Evolutionary conservation across 1,140 invertebrate genomes (phyloP).

Genomic region (Drosophila ananassae): DNA sequence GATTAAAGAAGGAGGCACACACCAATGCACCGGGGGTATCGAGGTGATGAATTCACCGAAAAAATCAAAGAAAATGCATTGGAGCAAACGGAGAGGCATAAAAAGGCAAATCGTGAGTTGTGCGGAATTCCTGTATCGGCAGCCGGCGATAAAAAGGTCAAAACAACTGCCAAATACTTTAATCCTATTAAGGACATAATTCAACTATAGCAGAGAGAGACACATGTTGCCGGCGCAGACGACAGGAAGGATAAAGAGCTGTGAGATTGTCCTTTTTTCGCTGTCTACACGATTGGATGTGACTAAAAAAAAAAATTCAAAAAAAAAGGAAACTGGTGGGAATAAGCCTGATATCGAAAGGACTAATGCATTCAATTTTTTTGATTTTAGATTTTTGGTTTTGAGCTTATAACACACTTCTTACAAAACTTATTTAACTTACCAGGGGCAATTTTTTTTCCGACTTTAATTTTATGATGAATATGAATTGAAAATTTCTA

Average conservation of each 20-base stretch:
- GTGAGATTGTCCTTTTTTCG: slow-evolving; percentile 74
- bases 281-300: slow-evolving; percentile 30
- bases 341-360: slow-evolving; percentile 17
- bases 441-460: no score
- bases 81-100: slow-evolving; percentile 12
- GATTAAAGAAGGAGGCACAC: slow-evolving; percentile 68
- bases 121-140: slow-evolving; percentile 55
- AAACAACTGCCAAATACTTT: slow-evolving; percentile 79
- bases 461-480: no score
- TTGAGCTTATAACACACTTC: background rate
- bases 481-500: background rate
- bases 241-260: slow-evolving; percentile 77
- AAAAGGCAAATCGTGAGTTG: slow-evolving; percentile 51
- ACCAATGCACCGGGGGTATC: slow-evolving; percentile 42
- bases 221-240: slow-evolving; percentile 73
- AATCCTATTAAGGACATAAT: slow-evolving; percentile 80
- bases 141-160: slow-evolving; percentile 74
- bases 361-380: slow-evolving; percentile 4
- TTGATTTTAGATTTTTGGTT: background rate
- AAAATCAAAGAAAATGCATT: slow-evolving; percentile 20
- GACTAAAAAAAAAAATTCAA: slow-evolving; percentile 17
- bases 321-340: slow-evolving; percentile 18
- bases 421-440: background rate
- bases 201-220: slow-evolving; percentile 71
- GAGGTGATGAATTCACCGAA: slow-evolving; percentile 30